Evolutionary conservation across 2,113 vertebrate species (phyloP).

Genomic region (human (Homo sapiens)): DNA sequence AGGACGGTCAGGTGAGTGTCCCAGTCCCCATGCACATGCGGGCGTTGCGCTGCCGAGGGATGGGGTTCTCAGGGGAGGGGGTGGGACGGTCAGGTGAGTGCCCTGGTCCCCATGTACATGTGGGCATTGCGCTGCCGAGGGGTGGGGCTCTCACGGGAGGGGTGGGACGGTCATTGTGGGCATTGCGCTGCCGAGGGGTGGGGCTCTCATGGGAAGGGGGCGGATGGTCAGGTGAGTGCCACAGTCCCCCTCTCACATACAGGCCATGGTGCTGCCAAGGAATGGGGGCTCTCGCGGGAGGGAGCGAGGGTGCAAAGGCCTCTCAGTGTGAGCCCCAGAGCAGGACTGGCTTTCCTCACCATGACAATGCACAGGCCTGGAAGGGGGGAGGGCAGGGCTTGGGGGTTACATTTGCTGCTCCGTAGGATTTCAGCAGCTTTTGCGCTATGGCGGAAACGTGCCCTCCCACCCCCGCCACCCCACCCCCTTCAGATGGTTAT

Average conservation of each 20-base stretch:
- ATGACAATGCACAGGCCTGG: not conserved
- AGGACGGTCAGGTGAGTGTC: conserved; percentile 96
- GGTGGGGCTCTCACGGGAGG: not conserved
- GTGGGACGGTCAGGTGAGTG: too few relatives aligned
- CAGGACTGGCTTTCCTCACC: not conserved
- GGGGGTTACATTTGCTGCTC: not conserved
- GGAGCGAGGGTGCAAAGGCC: not conserved
- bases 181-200: not conserved
- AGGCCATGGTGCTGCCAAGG: not conserved
- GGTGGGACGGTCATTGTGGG: too few relatives aligned
- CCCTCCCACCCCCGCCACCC: too few relatives aligned
- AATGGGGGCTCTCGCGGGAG: not conserved
- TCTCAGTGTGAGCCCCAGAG: not conserved
- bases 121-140: not conserved
- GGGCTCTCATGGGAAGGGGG: not conserved
- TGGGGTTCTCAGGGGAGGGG: not conserved
- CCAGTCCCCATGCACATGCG: not conserved
- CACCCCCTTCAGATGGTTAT: too few relatives aligned
- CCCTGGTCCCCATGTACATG: too few relatives aligned
- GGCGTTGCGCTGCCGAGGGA: rapidly evolving
- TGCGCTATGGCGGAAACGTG: rapidly evolving
- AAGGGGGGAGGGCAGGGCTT: not conserved
- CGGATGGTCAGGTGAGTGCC: too few relatives aligned
- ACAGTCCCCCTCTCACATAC: too few relatives aligned
- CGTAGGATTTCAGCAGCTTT: not conserved